These are phyloP conservation scores for Borostomias antarcticus DNA, from an alignment of 2,797 vertebrate genomes.

Conservation along the genomic window DNA sequence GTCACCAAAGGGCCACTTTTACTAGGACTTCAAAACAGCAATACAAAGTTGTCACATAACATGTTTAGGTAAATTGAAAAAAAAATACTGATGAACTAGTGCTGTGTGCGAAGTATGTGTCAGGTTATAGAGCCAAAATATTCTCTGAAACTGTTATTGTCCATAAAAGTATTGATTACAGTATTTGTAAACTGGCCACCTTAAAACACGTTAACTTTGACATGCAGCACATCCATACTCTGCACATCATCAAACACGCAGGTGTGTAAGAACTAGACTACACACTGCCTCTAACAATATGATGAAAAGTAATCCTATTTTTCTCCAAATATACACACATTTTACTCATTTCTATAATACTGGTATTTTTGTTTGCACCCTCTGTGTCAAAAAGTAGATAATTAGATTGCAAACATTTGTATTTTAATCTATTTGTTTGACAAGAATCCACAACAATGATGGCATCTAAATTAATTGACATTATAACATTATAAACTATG, in stretches of 20 bases:
- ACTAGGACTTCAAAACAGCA: slow-evolving; percentile 53
- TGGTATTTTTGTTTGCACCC: slow-evolving; percentile 79
- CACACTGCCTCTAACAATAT: slow-evolving; percentile 78
- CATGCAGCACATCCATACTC: slow-evolving; percentile 85
- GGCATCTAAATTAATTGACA: slow-evolving; percentile 82
- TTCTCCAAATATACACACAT: slow-evolving; percentile 82
- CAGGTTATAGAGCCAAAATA: slow-evolving; percentile 61
- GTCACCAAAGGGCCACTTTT: slow-evolving; percentile 72
- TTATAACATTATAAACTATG: slow-evolving; percentile 83
- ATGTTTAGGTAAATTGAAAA: slow-evolving; percentile 45
- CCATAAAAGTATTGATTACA: slow-evolving; percentile 70
- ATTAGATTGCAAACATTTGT: slow-evolving; percentile 78
- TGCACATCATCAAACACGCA: slow-evolving; percentile 81
- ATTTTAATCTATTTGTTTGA: slow-evolving; percentile 73
- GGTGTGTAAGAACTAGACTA: slow-evolving; percentile 82
- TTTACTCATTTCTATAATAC: slow-evolving; percentile 81
- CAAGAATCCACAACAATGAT: slow-evolving; percentile 73
- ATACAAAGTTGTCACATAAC: slow-evolving; percentile 1
- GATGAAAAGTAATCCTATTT: slow-evolving; percentile 79
- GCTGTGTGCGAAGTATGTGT: slow-evolving; percentile 61
- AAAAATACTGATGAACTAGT: slow-evolving; percentile 64
- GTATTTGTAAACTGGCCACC: slow-evolving; percentile 80
- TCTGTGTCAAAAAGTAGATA: slow-evolving; percentile 76
- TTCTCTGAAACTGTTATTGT: slow-evolving; percentile 66
- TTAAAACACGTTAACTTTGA: slow-evolving; percentile 81